Conservation (phyloP, 1,140 invertebrate genomes). For the Agrilus planipennis region DNA sequence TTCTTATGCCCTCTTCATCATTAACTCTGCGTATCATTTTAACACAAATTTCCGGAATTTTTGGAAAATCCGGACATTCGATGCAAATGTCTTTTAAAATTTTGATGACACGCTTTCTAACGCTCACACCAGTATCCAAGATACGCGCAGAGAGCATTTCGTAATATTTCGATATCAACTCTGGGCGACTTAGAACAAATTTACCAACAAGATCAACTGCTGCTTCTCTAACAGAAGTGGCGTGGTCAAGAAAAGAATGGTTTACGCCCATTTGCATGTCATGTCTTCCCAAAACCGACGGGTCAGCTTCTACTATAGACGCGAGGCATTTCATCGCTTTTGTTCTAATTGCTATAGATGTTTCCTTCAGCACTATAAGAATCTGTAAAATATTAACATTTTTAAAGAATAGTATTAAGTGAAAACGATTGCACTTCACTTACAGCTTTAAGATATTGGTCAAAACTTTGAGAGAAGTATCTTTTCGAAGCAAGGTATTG, state of each 20-base stretch:
- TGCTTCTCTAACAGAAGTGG: constrained; percentile 94
- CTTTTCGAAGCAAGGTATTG: constrained; percentile 92
- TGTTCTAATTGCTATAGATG: constrained; percentile 90
- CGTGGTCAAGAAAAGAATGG: constrained; percentile 89
- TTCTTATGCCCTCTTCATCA: constrained; percentile 91
- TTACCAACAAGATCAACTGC: constrained; percentile 98
- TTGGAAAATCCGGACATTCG: constrained; percentile 89
- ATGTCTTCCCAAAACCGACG: constrained; percentile 74
- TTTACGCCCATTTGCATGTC: constrained; percentile 96
- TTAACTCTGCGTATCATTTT: constrained; percentile 97
- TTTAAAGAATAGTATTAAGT: background rate
- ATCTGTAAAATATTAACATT: constrained; percentile 40
- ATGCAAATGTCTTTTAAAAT: constrained; percentile 97
- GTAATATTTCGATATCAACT: constrained; percentile 95
- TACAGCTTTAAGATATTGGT: constrained; percentile 84
- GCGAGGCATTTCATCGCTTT: constrained; percentile 99
- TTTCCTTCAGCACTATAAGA: constrained; percentile 75
- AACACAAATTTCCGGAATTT: constrained; percentile 97
- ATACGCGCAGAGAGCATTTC: constrained; percentile 92
- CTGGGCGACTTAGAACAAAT: constrained; percentile 90
- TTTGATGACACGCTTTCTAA: constrained; percentile 96
- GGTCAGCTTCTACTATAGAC: constrained; percentile 96
- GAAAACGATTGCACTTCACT: constrained; percentile 21
- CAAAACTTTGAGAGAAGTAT: constrained; percentile 95
- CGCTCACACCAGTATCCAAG: constrained; percentile 95